phyloP scores from a whole-genome alignment of 2,113 vertebrate species.

The Sebastes fasciatus region DNA sequence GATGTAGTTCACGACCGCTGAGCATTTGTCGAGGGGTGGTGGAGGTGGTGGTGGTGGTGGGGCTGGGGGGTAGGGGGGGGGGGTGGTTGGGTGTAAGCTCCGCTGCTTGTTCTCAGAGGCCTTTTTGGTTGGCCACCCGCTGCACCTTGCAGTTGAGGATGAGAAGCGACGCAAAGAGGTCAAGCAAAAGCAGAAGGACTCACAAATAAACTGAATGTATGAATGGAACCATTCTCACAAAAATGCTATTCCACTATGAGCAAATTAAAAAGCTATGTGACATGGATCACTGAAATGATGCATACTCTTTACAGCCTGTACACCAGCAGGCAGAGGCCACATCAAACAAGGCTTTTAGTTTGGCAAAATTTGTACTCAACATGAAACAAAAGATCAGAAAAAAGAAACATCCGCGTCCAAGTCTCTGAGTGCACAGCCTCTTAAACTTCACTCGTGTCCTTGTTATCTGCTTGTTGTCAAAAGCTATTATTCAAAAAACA shows the following conservation, averaged over 20 bases:
- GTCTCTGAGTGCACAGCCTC: slow-evolving; percentile 25
- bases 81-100: background rate
- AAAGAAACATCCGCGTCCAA: slow-evolving; percentile 24
- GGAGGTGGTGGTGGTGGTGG: slow-evolving; percentile 30
- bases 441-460: slow-evolving; percentile 54
- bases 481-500: slow-evolving; percentile 67
- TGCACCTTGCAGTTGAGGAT: slow-evolving; percentile 51
- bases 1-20: slow-evolving; percentile 91
- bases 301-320: slow-evolving; percentile 20
- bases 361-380: slow-evolving; percentile 56
- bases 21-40: slow-evolving; percentile 84
- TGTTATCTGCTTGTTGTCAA: slow-evolving; percentile 64
- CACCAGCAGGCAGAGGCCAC: slow-evolving; percentile 42
- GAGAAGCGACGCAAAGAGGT: slow-evolving; percentile 27
- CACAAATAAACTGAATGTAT: slow-evolving; percentile 29
- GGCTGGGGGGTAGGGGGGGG: background rate
- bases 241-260: slow-evolving; percentile 36
- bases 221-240: slow-evolving; percentile 20
- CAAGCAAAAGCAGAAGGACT: slow-evolving; percentile 31
- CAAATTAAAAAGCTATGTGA: slow-evolving; percentile 50
- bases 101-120: slow-evolving; percentile 42
- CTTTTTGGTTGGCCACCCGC: slow-evolving; percentile 38
- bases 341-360: slow-evolving; percentile 53
- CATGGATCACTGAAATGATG: slow-evolving; percentile 45
- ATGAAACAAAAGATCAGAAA: slow-evolving; percentile 54